A percentile compares a stretch with the other conserved stretches of the same genome.
These are phyloP conservation scores for Pipa parva DNA, from an alignment of 2,113 vertebrate genomes.

Conservation along the genomic window DNA sequence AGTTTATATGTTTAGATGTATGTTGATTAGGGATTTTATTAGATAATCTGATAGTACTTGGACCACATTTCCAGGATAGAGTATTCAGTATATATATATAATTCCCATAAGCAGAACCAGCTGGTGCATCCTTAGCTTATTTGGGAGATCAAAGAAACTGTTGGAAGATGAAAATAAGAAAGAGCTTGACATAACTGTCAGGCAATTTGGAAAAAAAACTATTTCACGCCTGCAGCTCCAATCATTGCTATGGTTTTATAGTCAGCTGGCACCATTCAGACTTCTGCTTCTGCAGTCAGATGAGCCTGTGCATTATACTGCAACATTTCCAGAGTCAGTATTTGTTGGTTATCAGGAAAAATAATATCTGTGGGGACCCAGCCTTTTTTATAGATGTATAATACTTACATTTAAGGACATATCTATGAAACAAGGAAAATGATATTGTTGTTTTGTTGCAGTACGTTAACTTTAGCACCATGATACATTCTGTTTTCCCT, in stretches of 20 bases:
- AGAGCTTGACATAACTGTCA: constrained; percentile 8
- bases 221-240: constrained; percentile 19
- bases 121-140: constrained; percentile 9
- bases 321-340: too few species aligned
- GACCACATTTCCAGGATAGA: background rate
- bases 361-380: too few species aligned
- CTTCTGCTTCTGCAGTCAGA: background rate
- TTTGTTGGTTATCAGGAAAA: too few species aligned
- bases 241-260: background rate
- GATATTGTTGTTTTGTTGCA: too few species aligned
- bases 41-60: background rate
- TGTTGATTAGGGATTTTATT: background rate
- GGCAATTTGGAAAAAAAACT: constrained; percentile 4
- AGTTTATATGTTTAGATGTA: too few species aligned
- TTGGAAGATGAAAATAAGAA: constrained; percentile 21
- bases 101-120: constrained; percentile 4
- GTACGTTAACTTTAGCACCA: too few species aligned
- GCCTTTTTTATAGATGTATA: too few species aligned
- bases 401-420: too few species aligned
- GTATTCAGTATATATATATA: background rate
- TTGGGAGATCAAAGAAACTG: constrained; percentile 13
- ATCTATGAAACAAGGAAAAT: too few species aligned
- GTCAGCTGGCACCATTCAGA: background rate
- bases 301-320: background rate
- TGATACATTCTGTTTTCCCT: too few species aligned